Evolutionary conservation across 1,140 invertebrate genomes (phyloP).

Genomic region (Drosophila micromelanica): DNA sequence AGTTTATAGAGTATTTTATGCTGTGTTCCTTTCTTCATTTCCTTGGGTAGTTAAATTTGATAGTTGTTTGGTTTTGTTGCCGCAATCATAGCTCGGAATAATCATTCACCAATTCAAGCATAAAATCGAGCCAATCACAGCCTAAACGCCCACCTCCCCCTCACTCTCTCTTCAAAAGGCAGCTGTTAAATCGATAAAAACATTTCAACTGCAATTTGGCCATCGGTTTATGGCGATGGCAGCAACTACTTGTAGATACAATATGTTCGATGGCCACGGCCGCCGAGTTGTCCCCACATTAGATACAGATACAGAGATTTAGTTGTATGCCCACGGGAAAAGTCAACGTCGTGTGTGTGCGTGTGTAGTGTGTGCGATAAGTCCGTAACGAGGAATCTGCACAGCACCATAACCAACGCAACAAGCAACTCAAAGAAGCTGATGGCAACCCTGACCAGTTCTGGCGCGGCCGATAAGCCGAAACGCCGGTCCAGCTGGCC

Average conservation of each 20-base stretch:
- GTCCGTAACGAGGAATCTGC: slow-evolving; percentile 22
- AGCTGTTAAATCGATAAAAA: slow-evolving; percentile 78
- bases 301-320: slow-evolving; percentile 54
- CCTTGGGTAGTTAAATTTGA: neutral
- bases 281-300: slow-evolving; percentile 41
- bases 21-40: too few relatives aligned
- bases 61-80: slow-evolving; percentile 13
- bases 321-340: slow-evolving; percentile 50
- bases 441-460: slow-evolving; percentile 16
- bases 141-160: neutral
- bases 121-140: slow-evolving; percentile 11
- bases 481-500: slow-evolving; percentile 23
- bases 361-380: slow-evolving; percentile 40
- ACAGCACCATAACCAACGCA: slow-evolving; percentile 26
- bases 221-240: slow-evolving; percentile 49
- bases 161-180: neutral
- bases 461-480: slow-evolving; percentile 53
- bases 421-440: slow-evolving; percentile 30
- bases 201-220: slow-evolving; percentile 75
- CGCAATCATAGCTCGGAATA: slow-evolving; percentile 38
- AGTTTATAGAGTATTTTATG: too few relatives aligned
- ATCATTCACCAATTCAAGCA: neutral
- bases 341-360: slow-evolving; percentile 19
- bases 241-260: slow-evolving; percentile 69
- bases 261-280: slow-evolving; percentile 50